Evolutionary conservation across 2,797 vertebrate species (phyloP), one percentile per base, ranked within the genome.

Genomic region (Semaprochilodus insignis): DNA sequence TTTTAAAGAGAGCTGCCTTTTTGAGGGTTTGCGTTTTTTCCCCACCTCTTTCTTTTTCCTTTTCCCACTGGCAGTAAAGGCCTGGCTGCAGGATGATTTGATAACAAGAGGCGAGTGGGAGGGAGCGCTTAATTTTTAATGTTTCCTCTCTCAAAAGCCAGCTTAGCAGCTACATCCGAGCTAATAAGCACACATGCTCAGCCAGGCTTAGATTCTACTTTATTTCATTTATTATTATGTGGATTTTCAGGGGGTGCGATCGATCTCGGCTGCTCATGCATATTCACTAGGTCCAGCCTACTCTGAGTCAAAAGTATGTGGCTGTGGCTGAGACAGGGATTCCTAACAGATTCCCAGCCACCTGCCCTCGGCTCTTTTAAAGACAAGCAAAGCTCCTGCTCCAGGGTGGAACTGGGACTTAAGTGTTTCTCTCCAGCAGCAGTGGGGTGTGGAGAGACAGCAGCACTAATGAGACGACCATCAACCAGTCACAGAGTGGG

Each of bases 1-100:
- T 83, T 85, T 82, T 81, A 78, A 81, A 87, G 78, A 79, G 73
- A 71, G 51, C 69, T 57, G 62, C 52, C 54, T 80, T 85, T 72
- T 78, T 51, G 44, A 48, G 21, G n/a, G 54, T 51, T 11, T 13
- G 34, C n/a, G 60, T 27, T 63, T 66, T 36, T 21, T 40, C 6
- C 6, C 14, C 6, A 1, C 14, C 31, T 7, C 6, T n/a, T 21
- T 6, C 21, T 40, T 36, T 36, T 21, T 19, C 21, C 17, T 44
- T 44, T 70, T 48, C 40, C 36, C 21, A 21, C 67, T 27, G 40
- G 40, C 67, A 70, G 63, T 6, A 8, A 27, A 71, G 13, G n/a
- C 23, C 3, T 40, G 52, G 21, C 77, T 77, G 48, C 23, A 75
- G 60, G 31, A 81, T 25, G 31, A 36, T 77, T 82, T 51, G 70